Conservation (phyloP, 2,113 vertebrate species). For the Myrmecophaga tridactyla region DNA sequence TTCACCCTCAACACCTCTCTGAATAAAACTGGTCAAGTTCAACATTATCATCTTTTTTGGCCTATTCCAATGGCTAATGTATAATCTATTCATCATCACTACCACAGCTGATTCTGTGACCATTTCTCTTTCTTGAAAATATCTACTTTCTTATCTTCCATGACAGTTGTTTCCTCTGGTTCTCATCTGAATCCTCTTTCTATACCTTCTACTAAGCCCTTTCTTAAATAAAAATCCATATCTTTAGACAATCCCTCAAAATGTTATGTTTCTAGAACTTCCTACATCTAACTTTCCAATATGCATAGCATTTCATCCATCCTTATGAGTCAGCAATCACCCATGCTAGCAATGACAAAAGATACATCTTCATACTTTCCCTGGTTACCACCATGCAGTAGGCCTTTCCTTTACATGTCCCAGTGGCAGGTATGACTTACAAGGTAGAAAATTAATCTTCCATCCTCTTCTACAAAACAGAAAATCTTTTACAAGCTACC, state of each 20-base stretch:
- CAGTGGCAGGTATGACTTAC: too few species aligned
- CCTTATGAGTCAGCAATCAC: not conserved
- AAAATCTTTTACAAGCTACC: not conserved
- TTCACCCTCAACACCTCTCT: not conserved
- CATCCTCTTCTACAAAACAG: not conserved
- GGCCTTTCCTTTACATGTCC: not conserved
- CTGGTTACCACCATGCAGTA: not conserved
- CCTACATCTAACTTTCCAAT: not conserved
- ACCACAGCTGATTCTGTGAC: not conserved
- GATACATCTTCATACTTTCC: not conserved
- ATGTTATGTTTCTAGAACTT: not conserved
- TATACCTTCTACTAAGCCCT: not conserved
- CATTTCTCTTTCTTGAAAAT: not conserved
- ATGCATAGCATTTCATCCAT: not conserved
- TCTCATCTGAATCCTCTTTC: not conserved
- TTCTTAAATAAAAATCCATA: not conserved
- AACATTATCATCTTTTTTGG: not conserved
- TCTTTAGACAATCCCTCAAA: not conserved
- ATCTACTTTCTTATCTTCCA: not conserved
- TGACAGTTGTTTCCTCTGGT: not conserved
- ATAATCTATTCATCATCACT: not conserved
- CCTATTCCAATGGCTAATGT: not conserved
- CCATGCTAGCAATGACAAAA: not conserved
- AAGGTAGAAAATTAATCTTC: not conserved
- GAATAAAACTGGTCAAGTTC: not conserved